phyloP scores from a whole-genome alignment of 2,888 invertebrate genomes.

The Volucella inflata region DNA sequence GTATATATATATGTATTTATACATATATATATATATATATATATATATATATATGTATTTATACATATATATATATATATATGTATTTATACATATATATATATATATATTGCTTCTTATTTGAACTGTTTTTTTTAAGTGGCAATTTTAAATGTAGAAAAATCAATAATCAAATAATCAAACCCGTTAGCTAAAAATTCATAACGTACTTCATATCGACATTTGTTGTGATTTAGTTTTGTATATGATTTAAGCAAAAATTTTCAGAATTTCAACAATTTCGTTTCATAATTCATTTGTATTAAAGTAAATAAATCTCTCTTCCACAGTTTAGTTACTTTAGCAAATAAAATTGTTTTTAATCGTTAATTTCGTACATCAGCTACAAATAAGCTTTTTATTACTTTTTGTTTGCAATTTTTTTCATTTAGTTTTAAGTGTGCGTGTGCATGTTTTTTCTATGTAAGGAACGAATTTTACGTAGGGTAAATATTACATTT shows the following conservation, averaged over 20 bases:
- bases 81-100: constrained; percentile 5
- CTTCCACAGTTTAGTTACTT: constrained; percentile 7
- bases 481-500: neutral
- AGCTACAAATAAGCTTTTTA: neutral
- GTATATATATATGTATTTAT: neutral
- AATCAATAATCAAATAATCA: constrained; percentile 24
- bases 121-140: constrained; percentile 31
- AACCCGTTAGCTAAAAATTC: constrained; percentile 1
- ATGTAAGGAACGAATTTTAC: constrained; percentile 2
- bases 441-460: constrained; percentile 9
- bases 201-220: constrained; percentile 17
- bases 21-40: constrained; percentile 25
- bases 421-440: constrained; percentile 29
- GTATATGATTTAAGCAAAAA: neutral
- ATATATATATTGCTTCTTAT: constrained; percentile 25
- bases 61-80: neutral
- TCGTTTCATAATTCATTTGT: neutral
- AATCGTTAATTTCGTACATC: neutral
- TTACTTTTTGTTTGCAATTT: constrained; percentile 21
- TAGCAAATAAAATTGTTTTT: constrained; percentile 11
- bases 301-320: neutral
- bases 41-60: too few relatives aligned
- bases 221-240: neutral
- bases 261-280: neutral
- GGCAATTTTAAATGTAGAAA: constrained; percentile 18